Evolutionary conservation across 2,113 vertebrate species (phyloP).

Genomic region (Xiphias gladius): DNA sequence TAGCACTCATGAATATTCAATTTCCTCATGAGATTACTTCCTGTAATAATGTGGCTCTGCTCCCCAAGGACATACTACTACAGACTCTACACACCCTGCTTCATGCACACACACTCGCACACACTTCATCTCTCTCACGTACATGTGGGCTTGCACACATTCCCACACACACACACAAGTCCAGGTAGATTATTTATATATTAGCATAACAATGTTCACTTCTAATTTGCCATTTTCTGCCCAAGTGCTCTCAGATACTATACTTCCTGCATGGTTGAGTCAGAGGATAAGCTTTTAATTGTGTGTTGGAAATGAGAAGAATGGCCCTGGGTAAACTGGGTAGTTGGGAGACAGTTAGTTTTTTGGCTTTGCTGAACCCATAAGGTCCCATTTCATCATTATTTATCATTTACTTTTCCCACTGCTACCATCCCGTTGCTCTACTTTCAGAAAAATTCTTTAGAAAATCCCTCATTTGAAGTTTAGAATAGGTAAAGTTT

Average conservation of each 20-base stretch:
- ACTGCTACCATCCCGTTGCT: not conserved
- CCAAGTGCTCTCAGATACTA: slow-evolving; percentile 67
- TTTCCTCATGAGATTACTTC: slow-evolving; percentile 78
- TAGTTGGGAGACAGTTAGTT: not conserved
- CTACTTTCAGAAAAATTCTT: not conserved
- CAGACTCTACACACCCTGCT: slow-evolving; percentile 55
- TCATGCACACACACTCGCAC: slow-evolving; percentile 25
- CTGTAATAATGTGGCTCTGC: slow-evolving; percentile 71
- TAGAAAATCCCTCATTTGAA: not conserved
- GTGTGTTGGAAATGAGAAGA: slow-evolving; percentile 58
- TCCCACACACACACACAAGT: not conserved
- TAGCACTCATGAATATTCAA: slow-evolving; percentile 83
- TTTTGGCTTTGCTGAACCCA: not conserved
- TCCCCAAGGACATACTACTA: slow-evolving; percentile 77
- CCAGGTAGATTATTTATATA: slow-evolving; percentile 76
- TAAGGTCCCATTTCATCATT: slow-evolving; percentile 8
- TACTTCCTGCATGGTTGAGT: slow-evolving; percentile 70
- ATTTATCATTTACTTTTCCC: slow-evolving; percentile 5
- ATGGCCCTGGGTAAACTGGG: slow-evolving; percentile 47
- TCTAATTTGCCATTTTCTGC: slow-evolving; percentile 83
- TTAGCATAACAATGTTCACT: slow-evolving; percentile 79
- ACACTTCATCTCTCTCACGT: slow-evolving; percentile 29
- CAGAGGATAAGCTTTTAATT: slow-evolving; percentile 75
- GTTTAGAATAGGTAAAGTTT: not conserved
- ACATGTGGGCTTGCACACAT: slow-evolving; percentile 13